phyloP scores from a whole-genome alignment of 2,888 invertebrate species.

The Sphaerophoria rueppellii region DNA sequence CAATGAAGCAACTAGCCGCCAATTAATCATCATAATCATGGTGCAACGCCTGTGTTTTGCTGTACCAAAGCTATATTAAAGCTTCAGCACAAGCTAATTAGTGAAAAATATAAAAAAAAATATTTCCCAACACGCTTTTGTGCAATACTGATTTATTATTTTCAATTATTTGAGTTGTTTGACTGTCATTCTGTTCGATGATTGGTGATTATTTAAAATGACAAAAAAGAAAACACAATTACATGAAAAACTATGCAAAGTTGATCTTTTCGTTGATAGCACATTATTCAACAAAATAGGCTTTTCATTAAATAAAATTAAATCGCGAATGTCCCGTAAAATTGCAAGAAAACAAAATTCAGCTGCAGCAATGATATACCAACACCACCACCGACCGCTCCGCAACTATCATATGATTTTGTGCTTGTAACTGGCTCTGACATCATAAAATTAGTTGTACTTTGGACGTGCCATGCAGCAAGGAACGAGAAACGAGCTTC shows the following conservation, averaged over 20 bases:
- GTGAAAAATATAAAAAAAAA: not conserved
- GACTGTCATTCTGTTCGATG: not conserved
- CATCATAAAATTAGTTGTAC: not conserved
- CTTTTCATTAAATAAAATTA: constrained; percentile 49
- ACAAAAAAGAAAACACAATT: not conserved
- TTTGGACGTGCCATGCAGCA: not conserved
- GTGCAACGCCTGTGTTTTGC: not conserved
- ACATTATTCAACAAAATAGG: constrained; percentile 13
- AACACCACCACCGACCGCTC: no score
- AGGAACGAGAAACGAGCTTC: not conserved
- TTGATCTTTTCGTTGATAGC: not conserved
- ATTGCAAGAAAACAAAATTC: constrained; percentile 27
- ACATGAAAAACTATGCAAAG: not conserved
- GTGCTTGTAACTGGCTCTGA: constrained; percentile 25
- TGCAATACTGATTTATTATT: not conserved
- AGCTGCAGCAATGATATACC: not conserved
- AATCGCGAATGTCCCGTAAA: constrained; percentile 39
- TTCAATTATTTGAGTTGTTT: not conserved
- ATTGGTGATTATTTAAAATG: not conserved
- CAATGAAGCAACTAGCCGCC: not conserved
- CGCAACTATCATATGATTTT: constrained; percentile 18
- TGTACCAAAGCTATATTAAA: not conserved
- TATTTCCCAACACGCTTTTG: not conserved
- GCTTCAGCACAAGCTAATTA: not conserved
- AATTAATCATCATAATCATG: not conserved